Base-by-base conservation (phyloP, 2,113 vertebrate genomes). In the Bombycilla garrulus region DNA sequence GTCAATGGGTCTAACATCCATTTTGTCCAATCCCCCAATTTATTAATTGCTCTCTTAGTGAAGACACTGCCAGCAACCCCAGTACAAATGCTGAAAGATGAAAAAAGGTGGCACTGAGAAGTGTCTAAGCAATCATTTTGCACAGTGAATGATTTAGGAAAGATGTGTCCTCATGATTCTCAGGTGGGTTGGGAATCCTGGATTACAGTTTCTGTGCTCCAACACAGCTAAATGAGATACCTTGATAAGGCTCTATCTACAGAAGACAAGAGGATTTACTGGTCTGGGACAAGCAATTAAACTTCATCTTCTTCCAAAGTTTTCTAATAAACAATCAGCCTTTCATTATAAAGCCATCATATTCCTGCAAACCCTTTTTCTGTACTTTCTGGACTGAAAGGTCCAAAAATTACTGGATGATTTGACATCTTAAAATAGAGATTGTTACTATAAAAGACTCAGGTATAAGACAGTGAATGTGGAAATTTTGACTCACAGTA, bases 121-220 rank as follows among this genome's bases (percentile, higher is more conserved):
- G 3, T 53, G 6, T 14, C 35, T 50, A 10, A 33, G 29, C 11
- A 29, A 6, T 51, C 35, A 13, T 8, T 64, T 61, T 60, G 47
- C 28, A 38, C 11, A 47, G 25, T 26, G 17, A 70, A 45, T 44
- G 23, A 33, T 62, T 78, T 54, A 58, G 44, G 21, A 13, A 31
- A 71, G 16, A 3, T 11, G 5, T 33, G 12, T 54, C 42, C 36
- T 73, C 4, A 1, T 12, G 26, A 74, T 62, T 81, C 56, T 44
- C 42, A 64, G 15, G 26, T 26, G 24, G 33, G 8, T 2, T 0
- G 0, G 73, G 42, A 74, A 71, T 48, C 12, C 64, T 42, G 47
- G 19, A 17, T 60, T 56, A 44, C 26, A 57, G 1, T 51, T 86
- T 53, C 36, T 54, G 12, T 42, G 6, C 35, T 78, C 53, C 7